These are phyloP conservation scores for Mastomys natalensis DNA, from an alignment of 2,113 vertebrate genomes.

Conservation along the genomic window DNA sequence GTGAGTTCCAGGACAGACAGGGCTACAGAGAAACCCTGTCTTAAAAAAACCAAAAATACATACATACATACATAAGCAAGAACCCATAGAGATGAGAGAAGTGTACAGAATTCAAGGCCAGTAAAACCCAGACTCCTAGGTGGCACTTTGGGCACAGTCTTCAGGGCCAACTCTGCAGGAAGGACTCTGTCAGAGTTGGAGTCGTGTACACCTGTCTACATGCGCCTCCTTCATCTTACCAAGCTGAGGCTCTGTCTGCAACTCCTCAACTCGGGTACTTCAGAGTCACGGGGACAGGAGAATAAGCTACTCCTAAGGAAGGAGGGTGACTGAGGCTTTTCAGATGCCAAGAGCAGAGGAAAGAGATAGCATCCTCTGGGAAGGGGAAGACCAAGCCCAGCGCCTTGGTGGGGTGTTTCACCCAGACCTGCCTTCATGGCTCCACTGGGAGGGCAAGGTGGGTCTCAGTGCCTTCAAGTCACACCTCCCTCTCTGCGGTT, in stretches of 20 bases:
- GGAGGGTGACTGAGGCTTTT: neutral
- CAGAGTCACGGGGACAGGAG: neutral
- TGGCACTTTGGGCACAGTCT: too few species aligned
- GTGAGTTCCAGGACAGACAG: too few species aligned
- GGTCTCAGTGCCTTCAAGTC: neutral
- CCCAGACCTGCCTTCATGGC: neutral
- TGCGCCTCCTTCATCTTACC: neutral
- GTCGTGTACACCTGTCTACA: too few species aligned
- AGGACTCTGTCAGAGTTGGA: too few species aligned
- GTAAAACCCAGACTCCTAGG: too few species aligned
- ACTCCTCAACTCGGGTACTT: neutral
- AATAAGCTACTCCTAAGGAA: neutral
- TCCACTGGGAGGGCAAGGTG: neutral
- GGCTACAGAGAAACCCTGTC: too few species aligned
- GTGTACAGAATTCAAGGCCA: too few species aligned
- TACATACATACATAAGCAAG: too few species aligned
- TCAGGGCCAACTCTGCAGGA: too few species aligned
- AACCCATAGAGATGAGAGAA: too few species aligned
- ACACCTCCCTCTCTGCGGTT: neutral
- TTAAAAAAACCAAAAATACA: too few species aligned
- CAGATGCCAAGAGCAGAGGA: neutral
- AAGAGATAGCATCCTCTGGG: neutral
- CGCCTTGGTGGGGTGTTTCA: neutral
- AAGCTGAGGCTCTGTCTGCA: neutral
- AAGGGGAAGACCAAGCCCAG: neutral